Percentiles rank a stretch among this genome's conserved stretches.
These are phyloP conservation scores for Lasaia peninsularis DNA, from an alignment of 1,140 invertebrate species.

Conservation along the genomic window DNA sequence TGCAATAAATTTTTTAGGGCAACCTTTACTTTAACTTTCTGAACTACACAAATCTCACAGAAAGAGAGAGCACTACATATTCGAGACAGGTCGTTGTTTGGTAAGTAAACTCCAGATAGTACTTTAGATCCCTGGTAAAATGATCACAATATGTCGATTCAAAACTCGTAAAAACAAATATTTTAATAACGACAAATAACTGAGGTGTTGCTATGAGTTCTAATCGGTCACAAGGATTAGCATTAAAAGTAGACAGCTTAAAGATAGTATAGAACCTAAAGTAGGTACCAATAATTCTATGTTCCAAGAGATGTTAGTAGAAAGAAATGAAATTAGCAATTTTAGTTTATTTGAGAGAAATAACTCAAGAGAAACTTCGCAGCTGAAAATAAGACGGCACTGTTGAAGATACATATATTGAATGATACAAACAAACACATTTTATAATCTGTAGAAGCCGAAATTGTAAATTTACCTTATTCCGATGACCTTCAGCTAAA, in stretches of 20 bases:
- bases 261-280: not conserved
- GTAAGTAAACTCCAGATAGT: too few species aligned
- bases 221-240: not conserved
- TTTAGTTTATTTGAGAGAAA: not conserved
- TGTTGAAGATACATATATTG: not conserved
- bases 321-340: not conserved
- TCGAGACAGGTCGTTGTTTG: too few species aligned
- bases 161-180: too few species aligned
- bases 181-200: too few species aligned
- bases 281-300: not conserved
- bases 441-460: slow-evolving; percentile 10
- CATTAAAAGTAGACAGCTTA: not conserved
- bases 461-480: slow-evolving; percentile 14
- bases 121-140: too few species aligned
- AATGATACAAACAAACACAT: not conserved
- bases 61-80: too few species aligned
- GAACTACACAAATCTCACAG: too few species aligned
- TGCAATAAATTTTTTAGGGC: too few species aligned
- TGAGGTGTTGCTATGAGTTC: not conserved
- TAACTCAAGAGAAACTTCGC: not conserved
- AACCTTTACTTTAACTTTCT: too few species aligned
- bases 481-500: not conserved
- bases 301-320: not conserved
- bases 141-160: too few species aligned
- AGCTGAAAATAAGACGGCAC: not conserved